Conservation (phyloP, 2,888 invertebrate genomes). For the Xestia rhomboidea region DNA sequence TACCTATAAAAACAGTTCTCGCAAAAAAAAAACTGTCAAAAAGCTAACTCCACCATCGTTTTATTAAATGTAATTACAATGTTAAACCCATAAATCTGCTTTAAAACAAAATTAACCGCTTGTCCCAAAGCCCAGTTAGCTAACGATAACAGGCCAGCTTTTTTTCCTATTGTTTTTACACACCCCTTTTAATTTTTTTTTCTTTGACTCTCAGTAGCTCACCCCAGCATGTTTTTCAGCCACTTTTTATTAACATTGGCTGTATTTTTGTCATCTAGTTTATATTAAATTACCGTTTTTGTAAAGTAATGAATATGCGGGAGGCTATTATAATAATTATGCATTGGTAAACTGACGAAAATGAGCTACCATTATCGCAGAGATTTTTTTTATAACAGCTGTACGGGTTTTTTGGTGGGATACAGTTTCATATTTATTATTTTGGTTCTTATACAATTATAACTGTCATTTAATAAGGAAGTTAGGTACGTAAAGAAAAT, state of each 20-base stretch:
- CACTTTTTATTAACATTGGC: constrained; percentile 85
- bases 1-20: background rate
- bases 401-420: constrained; percentile 62
- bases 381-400: constrained; percentile 73
- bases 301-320: constrained; percentile 88
- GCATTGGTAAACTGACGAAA: constrained; percentile 82
- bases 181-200: constrained; percentile 82
- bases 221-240: constrained; percentile 79
- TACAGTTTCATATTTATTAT: constrained; percentile 9
- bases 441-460: background rate
- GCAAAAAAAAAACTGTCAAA: constrained; percentile 7
- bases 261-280: constrained; percentile 88
- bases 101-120: constrained; percentile 86
- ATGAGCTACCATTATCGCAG: constrained; percentile 84
- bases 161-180: constrained; percentile 85
- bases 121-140: constrained; percentile 85
- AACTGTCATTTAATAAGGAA: background rate
- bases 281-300: constrained; percentile 90
- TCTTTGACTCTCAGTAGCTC: constrained; percentile 76
- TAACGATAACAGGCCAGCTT: constrained; percentile 78
- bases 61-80: constrained; percentile 64
- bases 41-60: constrained; percentile 26
- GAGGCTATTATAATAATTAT: constrained; percentile 79
- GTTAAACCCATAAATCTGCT: constrained; percentile 81
- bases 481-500: background rate